Conservation (phyloP, 2,113 vertebrate genomes). For the Thryonomys swinderianus region DNA sequence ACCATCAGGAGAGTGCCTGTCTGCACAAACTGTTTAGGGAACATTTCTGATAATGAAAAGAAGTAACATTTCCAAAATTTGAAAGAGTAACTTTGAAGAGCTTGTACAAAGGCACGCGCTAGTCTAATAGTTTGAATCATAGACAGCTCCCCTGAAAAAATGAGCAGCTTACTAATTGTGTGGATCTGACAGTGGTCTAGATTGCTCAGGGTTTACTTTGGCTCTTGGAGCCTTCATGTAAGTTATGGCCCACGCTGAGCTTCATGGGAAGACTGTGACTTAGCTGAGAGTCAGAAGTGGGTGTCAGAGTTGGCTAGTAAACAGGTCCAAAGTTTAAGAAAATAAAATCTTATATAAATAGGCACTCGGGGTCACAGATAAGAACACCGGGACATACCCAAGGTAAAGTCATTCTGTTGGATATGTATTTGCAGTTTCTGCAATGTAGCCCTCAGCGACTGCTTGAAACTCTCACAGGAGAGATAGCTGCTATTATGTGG, state of each 20-base stretch:
- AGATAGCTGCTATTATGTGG: neutral
- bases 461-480: neutral
- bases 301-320: neutral
- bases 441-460: neutral
- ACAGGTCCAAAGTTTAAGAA: neutral
- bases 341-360: neutral
- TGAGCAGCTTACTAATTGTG: neutral
- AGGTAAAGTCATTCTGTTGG: neutral
- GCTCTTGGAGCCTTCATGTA: neutral
- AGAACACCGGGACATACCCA: neutral
- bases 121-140: neutral
- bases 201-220: neutral
- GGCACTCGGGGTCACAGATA: neutral
- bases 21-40: conserved; percentile 45
- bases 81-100: conserved; percentile 26
- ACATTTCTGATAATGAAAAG: conserved; percentile 61
- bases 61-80: conserved; percentile 50
- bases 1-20: conserved; percentile 32
- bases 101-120: neutral
- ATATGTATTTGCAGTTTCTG: neutral
- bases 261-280: neutral
- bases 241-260: neutral
- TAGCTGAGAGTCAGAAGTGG: neutral
- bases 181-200: neutral
- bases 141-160: neutral